phyloP scores from a whole-genome alignment of 1,140 invertebrate species.

The Eriosoma lanigerum region DNA sequence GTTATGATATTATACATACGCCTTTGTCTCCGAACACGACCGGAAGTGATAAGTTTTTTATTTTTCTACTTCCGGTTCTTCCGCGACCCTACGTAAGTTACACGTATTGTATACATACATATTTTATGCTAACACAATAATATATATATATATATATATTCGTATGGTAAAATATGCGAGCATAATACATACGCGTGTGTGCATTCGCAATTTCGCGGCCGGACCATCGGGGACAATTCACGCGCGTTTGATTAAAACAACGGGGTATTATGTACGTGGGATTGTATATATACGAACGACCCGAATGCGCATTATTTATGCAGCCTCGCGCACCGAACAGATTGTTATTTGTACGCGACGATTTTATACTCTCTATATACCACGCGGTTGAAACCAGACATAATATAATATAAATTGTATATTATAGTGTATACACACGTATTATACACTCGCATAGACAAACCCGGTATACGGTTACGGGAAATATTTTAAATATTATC shows the following conservation, averaged over 20 bases:
- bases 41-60: background rate
- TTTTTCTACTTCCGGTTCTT: slow-evolving; percentile 1
- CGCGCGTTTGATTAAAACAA: background rate
- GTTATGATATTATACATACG: too few relatives aligned
- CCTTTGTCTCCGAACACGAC: background rate
- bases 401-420: too few relatives aligned
- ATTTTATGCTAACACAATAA: background rate
- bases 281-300: background rate
- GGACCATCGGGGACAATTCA: background rate
- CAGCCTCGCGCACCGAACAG: background rate
- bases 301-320: background rate
- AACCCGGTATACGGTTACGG: too few relatives aligned
- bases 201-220: background rate
- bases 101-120: too few relatives aligned
- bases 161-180: background rate
- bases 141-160: background rate
- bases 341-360: background rate
- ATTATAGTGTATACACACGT: too few relatives aligned
- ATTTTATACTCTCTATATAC: background rate
- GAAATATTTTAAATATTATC: too few relatives aligned
- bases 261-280: background rate
- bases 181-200: background rate
- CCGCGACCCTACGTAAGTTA: too few relatives aligned
- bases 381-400: too few relatives aligned
- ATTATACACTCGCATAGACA: too few relatives aligned